Base-by-base conservation (phyloP, 1,140 invertebrate genomes). In the Samia ricini region DNA sequence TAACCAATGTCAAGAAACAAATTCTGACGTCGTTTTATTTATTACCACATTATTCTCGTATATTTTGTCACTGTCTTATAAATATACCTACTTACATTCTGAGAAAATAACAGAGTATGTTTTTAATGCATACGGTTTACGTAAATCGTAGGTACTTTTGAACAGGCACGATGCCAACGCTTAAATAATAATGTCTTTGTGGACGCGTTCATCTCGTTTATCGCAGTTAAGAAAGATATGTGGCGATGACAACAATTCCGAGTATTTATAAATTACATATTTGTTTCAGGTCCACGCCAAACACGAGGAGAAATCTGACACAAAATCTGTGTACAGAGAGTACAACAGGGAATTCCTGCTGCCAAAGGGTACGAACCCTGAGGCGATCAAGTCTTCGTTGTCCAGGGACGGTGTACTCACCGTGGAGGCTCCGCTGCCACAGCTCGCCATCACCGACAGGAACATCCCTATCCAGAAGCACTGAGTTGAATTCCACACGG, bases 281-380 rank as follows among this genome's bases (percentile, higher is more conserved):
- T 55, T 29, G 69, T 91, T 94, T 56, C 91, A 98, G 97, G 97
- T 99, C 18, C 97, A 98, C 82, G 97, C 97, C 60, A 98, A 98
- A 91, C 97, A 99, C 88, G 97, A 99, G 90, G 97, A 99, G 88
- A 98, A 98, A 85, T 94, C 95, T 29, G 97, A 98, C 84, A 97
- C 95, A 74, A 97, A 97, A 92, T 97, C 96, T 21, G 97, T 98
- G 2, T 98, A 98, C 92, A 94, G 97, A 86, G 97, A 99, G 87
- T 99, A 98, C 93, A 98, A 98, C 88, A 93, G 97, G 65, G 97
- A 99, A 92, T 99, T 99, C 92, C 91, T 98, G 80, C 90, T 99
- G 77, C 97, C 97, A 4, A 97, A 98, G 88, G 97, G 96, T 68
- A 97, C 96, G 26, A 97, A 98, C 90, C 97, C 97, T 0, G 97